Evolutionary conservation across 2,797 vertebrate species (phyloP).

Genomic region (Menidia menidia): DNA sequence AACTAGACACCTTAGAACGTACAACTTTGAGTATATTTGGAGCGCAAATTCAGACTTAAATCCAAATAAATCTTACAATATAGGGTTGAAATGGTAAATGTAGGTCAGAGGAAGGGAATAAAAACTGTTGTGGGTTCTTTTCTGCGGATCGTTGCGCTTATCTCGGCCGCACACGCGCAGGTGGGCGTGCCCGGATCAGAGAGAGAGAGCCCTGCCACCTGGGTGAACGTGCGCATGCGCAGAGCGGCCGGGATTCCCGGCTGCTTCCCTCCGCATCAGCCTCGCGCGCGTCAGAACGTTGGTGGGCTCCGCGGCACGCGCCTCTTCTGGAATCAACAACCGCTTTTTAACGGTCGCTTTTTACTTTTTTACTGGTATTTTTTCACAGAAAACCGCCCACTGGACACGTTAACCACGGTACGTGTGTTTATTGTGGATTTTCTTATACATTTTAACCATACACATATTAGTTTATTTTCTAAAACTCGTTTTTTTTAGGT

Average conservation of each 20-base stretch:
- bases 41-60: too few relatives aligned
- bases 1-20: too few relatives aligned
- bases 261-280: neutral
- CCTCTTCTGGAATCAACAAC: neutral
- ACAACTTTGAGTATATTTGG: too few relatives aligned
- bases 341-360: neutral
- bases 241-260: neutral
- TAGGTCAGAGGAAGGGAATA: too few relatives aligned
- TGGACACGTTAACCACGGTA: neutral
- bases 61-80: too few relatives aligned
- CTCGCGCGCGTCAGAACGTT: neutral
- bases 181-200: conserved; percentile 19
- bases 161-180: conserved; percentile 27
- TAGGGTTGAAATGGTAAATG: too few relatives aligned
- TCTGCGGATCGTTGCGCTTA: conserved; percentile 20
- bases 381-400: neutral
- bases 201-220: conserved; percentile 21
- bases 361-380: neutral
- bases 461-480: too few relatives aligned
- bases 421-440: neutral
- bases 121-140: neutral
- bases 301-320: neutral
- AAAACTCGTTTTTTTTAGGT: neutral
- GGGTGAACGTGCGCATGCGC: conserved; percentile 56
- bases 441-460: neutral